Evolutionary conservation across 1,140 invertebrate species (phyloP), one percentile per base, ranked within the genome.

Genomic region (Vollenhovia emeryi): DNA sequence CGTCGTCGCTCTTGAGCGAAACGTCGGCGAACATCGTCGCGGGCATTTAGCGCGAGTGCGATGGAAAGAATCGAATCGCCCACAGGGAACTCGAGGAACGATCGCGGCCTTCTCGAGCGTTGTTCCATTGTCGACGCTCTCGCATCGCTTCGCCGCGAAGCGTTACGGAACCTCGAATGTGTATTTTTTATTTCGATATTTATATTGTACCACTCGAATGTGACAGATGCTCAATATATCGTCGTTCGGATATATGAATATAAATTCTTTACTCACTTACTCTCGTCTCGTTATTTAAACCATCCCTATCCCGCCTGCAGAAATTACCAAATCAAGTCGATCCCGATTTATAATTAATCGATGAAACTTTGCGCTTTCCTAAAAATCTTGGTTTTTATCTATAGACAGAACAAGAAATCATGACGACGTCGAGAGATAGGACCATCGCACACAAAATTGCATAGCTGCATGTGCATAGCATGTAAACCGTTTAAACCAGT

Each of bases 101-200:
- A 57, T 30, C 66, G 64, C 50, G 66, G 18, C 21, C 64, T 55
- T 64, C n/a, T 11, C 18, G 36, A 57, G 55, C 4, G 24, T 52
- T 50, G 18, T 24, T 36, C 15, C 9, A 52, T 18, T 73, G 2
- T 21, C 15, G 7, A 33, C 24, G 24, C 40, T 13, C 40, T 13
- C 48, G 24, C 30, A 8, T 18, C 33, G 48, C 9, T 76, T 33
- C 48, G 21, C 9, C 27, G 43, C 24, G n/a, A 24, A 36, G 75
- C 21, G n/a, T 68, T 68, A 21, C 15, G 24, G 13, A 68, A 68
- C 15, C 18, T 24, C n/a, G n/a, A 68, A 60, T 50, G 0, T 62
- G 30, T 79, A 52, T 79, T 52, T 68, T 79, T 52, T 79, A 52
- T 79, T 79, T 79, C 45, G 13, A 68, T 52, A 68, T 79, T 79